phyloP scores from a whole-genome alignment of 2,797 vertebrate genomes.

The Sparidentex hasta region DNA sequence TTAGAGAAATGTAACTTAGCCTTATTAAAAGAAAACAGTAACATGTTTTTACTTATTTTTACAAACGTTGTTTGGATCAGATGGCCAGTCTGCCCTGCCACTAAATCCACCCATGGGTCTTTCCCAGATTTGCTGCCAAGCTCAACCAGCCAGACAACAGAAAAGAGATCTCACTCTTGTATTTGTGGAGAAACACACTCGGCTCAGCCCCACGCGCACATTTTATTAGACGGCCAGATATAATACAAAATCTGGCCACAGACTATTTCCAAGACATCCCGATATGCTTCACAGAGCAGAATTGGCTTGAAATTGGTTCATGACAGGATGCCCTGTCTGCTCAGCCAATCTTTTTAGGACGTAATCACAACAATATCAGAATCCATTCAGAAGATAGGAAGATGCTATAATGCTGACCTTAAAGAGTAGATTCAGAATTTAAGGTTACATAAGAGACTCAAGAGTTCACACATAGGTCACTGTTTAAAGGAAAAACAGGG shows the following conservation, averaged over 20 bases:
- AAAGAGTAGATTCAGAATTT: not conserved
- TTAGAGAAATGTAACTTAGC: not conserved
- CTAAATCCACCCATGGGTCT: not conserved
- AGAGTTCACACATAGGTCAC: constrained; percentile 13
- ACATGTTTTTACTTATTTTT: not conserved
- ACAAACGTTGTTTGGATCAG: not conserved
- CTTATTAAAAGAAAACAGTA: not conserved
- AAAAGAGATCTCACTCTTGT: not conserved
- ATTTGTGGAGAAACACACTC: constrained; percentile 6
- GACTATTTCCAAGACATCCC: constrained; percentile 14
- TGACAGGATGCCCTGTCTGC: constrained; percentile 9
- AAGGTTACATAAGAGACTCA: constrained; percentile 10
- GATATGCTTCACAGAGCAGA: constrained; percentile 26
- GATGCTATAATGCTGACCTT: constrained; percentile 23
- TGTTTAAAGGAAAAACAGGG: not conserved
- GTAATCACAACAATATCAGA: constrained; percentile 35
- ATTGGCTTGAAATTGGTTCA: constrained; percentile 32
- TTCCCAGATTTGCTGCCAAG: constrained; percentile 1
- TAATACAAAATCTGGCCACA: constrained; percentile 39
- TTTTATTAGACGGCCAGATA: constrained; percentile 22
- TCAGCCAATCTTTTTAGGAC: constrained; percentile 34
- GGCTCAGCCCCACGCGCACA: not conserved
- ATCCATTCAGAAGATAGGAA: constrained; percentile 12
- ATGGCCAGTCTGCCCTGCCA: not conserved
- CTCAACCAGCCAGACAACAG: constrained; percentile 14